Conservation (phyloP, 2,113 vertebrate genomes). For the Lutjanus erythropterus region DNA sequence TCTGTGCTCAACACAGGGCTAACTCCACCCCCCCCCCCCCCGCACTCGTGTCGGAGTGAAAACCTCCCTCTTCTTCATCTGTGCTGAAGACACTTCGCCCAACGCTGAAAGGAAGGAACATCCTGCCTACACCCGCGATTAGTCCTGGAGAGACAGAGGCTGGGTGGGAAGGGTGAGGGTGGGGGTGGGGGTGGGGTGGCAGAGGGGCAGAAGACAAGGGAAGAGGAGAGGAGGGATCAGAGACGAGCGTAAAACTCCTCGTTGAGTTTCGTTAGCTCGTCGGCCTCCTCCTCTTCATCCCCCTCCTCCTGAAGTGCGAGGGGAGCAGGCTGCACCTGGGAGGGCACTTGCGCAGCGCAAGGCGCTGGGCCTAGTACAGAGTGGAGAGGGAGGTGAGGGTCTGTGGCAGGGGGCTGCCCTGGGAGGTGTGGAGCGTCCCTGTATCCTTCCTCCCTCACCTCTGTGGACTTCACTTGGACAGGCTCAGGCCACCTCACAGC, state of each 20-base stretch:
- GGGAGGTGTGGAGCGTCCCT: slow-evolving; percentile 81
- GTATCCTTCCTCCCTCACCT: slow-evolving; percentile 76
- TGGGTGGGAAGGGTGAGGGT: too few species aligned
- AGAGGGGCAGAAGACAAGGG: slow-evolving; percentile 4
- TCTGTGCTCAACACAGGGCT: slow-evolving; percentile 82
- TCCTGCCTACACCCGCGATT: slow-evolving; percentile 31
- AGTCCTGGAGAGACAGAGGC: slow-evolving; percentile 46
- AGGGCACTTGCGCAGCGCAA: slow-evolving; percentile 47
- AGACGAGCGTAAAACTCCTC: slow-evolving; percentile 88
- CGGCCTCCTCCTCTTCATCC: slow-evolving; percentile 82
- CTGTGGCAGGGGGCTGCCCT: slow-evolving; percentile 37
- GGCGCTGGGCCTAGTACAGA: slow-evolving; percentile 50
- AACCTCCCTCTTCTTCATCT: slow-evolving; percentile 29
- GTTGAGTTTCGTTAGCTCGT: slow-evolving; percentile 92
- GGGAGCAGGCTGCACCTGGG: slow-evolving; percentile 62
- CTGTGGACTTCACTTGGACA: slow-evolving; percentile 37
- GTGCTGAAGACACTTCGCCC: slow-evolving; percentile 17
- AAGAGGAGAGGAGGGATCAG: slow-evolving; percentile 81
- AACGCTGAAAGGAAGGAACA: slow-evolving; percentile 25
- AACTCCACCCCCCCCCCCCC: slow-evolving; percentile 24
- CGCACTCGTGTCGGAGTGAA: slow-evolving; percentile 27
- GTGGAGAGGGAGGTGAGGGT: slow-evolving; percentile 58
- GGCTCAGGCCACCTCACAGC: slow-evolving; percentile 46
- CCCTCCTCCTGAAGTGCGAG: slow-evolving; percentile 75
- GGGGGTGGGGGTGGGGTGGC: too few species aligned